A percentile compares a stretch with the other conserved stretches of the same genome.
Evolutionary conservation across 2,888 invertebrate genomes (phyloP).

Genomic region (Timandra comae): DNA sequence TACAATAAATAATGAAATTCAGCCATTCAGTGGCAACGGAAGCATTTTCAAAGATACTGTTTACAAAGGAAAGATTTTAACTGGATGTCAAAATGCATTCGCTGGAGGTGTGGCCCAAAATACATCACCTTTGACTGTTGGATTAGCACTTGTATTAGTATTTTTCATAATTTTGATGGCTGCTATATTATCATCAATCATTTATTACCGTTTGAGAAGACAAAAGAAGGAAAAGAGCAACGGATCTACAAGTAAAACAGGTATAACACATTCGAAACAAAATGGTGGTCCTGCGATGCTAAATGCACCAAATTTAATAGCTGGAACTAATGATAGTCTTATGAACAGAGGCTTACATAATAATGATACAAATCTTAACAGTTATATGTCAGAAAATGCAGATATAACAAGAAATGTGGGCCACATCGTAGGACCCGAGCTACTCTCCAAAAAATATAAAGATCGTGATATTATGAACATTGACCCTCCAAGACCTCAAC

Average conservation of each 20-base stretch:
- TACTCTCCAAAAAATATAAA: constrained; percentile 92
- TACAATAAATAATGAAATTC: constrained; percentile 90
- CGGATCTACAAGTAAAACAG: constrained; percentile 77
- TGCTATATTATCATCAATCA: constrained; percentile 92
- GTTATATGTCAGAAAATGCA: constrained; percentile 83
- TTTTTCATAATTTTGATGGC: constrained; percentile 94
- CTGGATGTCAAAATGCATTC: constrained; percentile 85
- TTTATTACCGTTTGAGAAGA: constrained; percentile 92
- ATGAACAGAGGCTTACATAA: constrained; percentile 82
- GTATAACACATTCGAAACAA: constrained; percentile 87
- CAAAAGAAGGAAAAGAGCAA: constrained; percentile 91
- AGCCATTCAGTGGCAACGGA: constrained; percentile 92
- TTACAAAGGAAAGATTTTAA: constrained; percentile 82
- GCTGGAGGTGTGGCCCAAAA: constrained; percentile 86
- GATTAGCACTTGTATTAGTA: constrained; percentile 94
- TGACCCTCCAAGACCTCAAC: constrained; percentile 86
- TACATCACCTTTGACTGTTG: constrained; percentile 92
- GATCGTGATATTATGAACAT: constrained; percentile 86
- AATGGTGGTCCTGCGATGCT: constrained; percentile 83
- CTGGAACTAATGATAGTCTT: constrained; percentile 81
- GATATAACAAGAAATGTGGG: constrained; percentile 86
- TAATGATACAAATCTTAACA: constrained; percentile 82
- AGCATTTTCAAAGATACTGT: constrained; percentile 84
- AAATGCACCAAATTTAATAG: constrained; percentile 81
- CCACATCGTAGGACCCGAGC: constrained; percentile 89